Base-by-base conservation (phyloP, 2,888 invertebrate species). In the Sphaerophoria taeniata region DNA sequence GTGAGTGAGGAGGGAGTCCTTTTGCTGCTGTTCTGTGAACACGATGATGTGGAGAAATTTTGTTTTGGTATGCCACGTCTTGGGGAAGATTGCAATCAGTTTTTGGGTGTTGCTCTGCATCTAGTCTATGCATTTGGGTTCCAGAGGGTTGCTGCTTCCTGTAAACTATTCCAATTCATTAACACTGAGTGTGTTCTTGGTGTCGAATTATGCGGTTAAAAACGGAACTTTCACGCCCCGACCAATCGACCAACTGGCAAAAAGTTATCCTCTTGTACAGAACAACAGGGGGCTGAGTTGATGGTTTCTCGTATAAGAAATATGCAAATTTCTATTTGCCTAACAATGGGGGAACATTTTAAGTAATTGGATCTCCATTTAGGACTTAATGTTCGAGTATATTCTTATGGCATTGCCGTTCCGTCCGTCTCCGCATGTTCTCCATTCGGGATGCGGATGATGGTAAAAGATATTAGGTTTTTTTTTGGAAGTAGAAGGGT, bases 291-390 rank as follows among this genome's bases (percentile, higher is more conserved):
- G 81, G 73, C 76, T 70, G 56, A 55, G 67, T 43, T 9, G 43
- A 11, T 12, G 51, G 0, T 11, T 11, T 0, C 4, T 6, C 6
- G 43, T 43, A 67, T 12, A 67, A 89, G 89, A 90, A 90, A 90
- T 92, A 92, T 92, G 92, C 90, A 91, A 92, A 92, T 91, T 90
- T 88, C 87, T 88, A 88, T 89, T 88, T 89, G 89, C 88, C 88
- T 88, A 89, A 91, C 91, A 91, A 91, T 90, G 90, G 90, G 88
- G 89, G 89, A 85, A 90, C 90, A 90, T 90, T 91, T 92, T 91
- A 92, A 92, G 92, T 92, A 92, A 92, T 92, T 91, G 92, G 90
- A 91, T 91, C 89, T 91, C 90, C 89, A 91, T 91, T 91, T 91
- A 90, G 89, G 89, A 89, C 90, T 91, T 87, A 87, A 87, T 87